Evolutionary conservation across 2,113 vertebrate species (phyloP).

Genomic region (Sceloporus undulatus): DNA sequence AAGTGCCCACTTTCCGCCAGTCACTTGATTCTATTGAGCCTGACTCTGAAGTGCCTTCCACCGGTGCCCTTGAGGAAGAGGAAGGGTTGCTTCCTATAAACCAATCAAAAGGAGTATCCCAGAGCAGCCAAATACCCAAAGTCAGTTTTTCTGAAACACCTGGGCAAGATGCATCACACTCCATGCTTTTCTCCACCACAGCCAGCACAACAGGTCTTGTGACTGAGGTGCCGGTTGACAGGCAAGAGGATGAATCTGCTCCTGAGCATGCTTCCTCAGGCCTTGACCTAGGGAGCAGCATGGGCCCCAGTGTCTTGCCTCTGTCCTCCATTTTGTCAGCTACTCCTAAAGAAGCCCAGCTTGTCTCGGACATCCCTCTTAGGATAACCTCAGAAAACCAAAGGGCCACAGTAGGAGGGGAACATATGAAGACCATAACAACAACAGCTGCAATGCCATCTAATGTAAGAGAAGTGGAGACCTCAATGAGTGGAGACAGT

Average conservation of each 20-base stretch:
- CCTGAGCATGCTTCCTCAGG: conserved; percentile 63
- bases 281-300: conserved; percentile 75
- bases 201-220: conserved; percentile 30
- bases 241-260: conserved; percentile 70
- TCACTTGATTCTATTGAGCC: conserved; percentile 69
- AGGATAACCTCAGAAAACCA: conserved; percentile 41
- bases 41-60: conserved; percentile 64
- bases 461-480: conserved; percentile 41
- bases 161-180: conserved; percentile 50
- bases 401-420: conserved; percentile 33
- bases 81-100: conserved; percentile 80
- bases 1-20: conserved; percentile 59
- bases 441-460: neutral
- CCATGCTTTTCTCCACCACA: conserved; percentile 53
- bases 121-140: conserved; percentile 50
- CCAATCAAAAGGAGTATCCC: conserved; percentile 63
- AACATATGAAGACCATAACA: conserved; percentile 43
- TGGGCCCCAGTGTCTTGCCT: conserved; percentile 68
- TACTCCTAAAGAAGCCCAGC: conserved; percentile 40
- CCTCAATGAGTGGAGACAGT: conserved; percentile 45
- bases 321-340: conserved; percentile 62
- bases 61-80: conserved; percentile 71
- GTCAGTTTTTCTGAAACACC: conserved; percentile 46
- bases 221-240: conserved; percentile 36
- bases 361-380: conserved; percentile 47